phyloP scores from a whole-genome alignment of 2,113 vertebrate genomes.

The Smithornis capensis region DNA sequence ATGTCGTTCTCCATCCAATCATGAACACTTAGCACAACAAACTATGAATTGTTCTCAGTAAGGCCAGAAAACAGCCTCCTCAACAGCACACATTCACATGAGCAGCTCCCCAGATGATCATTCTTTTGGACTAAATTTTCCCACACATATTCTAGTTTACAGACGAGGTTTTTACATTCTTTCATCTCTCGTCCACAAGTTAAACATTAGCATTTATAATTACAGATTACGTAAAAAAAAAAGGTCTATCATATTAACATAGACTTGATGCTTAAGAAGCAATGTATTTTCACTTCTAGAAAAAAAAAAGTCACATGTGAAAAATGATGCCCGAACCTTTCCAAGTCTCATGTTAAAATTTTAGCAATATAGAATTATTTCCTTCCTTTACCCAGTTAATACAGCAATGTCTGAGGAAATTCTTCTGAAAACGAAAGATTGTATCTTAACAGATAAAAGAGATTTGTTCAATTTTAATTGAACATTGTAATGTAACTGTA shows the following conservation, averaged over 20 bases:
- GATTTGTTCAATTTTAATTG: background rate
- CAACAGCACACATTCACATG: background rate
- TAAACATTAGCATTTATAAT: constrained; percentile 33
- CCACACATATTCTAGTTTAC: background rate
- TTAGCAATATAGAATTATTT: background rate
- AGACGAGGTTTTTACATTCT: background rate
- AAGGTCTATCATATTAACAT: background rate
- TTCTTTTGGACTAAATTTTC: background rate
- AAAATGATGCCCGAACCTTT: background rate
- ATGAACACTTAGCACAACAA: constrained; percentile 31
- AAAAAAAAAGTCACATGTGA: background rate
- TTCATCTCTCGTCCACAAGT: background rate
- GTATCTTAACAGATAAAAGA: background rate
- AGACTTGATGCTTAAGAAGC: background rate
- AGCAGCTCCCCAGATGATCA: background rate
- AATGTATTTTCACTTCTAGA: background rate
- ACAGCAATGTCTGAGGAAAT: background rate
- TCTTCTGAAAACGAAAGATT: background rate
- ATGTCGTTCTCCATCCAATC: constrained; percentile 31
- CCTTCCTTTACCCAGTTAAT: background rate
- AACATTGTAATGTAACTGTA: background rate
- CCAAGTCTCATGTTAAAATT: background rate
- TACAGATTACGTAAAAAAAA: background rate
- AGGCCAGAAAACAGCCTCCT: background rate
- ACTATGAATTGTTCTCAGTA: constrained; percentile 5